Evolutionary conservation across 53 echinoderm and acorn worm species (phyloP), one percentile per base, ranked within the genome.

Genomic region (Echinarachnius parma): DNA sequence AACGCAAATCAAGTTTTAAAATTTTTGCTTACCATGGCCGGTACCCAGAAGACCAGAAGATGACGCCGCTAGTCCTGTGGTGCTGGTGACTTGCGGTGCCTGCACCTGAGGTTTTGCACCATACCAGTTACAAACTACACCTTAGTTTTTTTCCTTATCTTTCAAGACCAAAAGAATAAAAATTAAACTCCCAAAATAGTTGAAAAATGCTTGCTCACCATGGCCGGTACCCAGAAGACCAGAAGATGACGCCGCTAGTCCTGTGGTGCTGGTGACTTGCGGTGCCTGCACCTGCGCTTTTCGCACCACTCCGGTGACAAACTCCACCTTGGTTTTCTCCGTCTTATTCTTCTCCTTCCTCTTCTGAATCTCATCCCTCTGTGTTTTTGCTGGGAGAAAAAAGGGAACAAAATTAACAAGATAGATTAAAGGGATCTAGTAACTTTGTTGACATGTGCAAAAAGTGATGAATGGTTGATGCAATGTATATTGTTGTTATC

Each of bases 361-460:
- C 36, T 91, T 91, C 35, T 87, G 91, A 82, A 96, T 96, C 66
- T 96, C 96, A 31, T 96, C 96, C 59, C 77, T 84, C 28, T 96
- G 96, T 3, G 83, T 87, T 77, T 91, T 96, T 36, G 96, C 96
- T 96, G 49, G 0, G 77, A 61, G 35, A 13, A 11, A 37, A 72
- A 16, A 78, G 28, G 24, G 27, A 70, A 7, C 16, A 44, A 0
- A 44, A 44, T 13, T 44, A 16, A 44, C 11, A 44, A 44, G 45
- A 13, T 44, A 44, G 16, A 13, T 13, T 44, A 44, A 44, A 16
- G 11, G 11, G 45, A 13, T 44, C 0, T 16, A n/a, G n/a, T n/a
- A n/a, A n/a, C n/a, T n/a, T n/a, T n/a, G n/a, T n/a, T n/a, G n/a
- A n/a, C n/a, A n/a, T n/a, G n/a, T n/a, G n/a, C n/a, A n/a, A n/a